These are phyloP conservation scores for Torymus aiolomorphi DNA, from an alignment of 2,888 invertebrate genomes.

Conservation along the genomic window DNA sequence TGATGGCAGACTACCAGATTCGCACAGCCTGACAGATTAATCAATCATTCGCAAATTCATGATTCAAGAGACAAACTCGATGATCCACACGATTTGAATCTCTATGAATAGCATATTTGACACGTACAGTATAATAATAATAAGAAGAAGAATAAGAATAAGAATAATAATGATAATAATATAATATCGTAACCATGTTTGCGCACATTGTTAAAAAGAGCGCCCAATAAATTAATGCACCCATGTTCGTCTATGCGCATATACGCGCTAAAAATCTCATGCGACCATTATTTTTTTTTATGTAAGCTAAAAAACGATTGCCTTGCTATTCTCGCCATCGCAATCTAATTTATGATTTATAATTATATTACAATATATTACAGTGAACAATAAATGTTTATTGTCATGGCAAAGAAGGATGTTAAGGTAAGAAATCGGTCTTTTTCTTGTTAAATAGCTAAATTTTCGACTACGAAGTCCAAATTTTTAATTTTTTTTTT, in stretches of 20 bases:
- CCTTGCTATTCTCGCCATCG: slow-evolving; percentile 31
- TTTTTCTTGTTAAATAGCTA: slow-evolving; percentile 4
- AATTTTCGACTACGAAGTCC: not conserved
- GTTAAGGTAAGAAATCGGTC: slow-evolving; percentile 63
- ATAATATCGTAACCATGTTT: slow-evolving; percentile 15
- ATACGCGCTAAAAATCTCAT: slow-evolving; percentile 18
- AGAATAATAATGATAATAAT: slow-evolving; percentile 27
- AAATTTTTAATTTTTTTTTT: not conserved
- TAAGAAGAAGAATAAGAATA: no score
- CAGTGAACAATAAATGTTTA: slow-evolving; percentile 70
- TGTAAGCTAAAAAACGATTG: slow-evolving; percentile 42
- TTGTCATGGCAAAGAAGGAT: slow-evolving; percentile 73
- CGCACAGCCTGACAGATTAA: slow-evolving; percentile 74
- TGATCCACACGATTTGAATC: slow-evolving; percentile 36
- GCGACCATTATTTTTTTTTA: slow-evolving; percentile 26
- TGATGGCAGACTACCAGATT: slow-evolving; percentile 72
- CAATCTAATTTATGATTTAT: slow-evolving; percentile 30
- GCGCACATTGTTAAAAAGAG: slow-evolving; percentile 18
- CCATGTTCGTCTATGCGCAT: not conserved
- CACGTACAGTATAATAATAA: not conserved
- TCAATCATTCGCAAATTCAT: slow-evolving; percentile 68
- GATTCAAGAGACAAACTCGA: slow-evolving; percentile 61
- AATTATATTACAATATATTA: slow-evolving; percentile 72
- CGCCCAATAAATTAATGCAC: slow-evolving; percentile 31
- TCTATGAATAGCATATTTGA: slow-evolving; percentile 39